phyloP scores from a whole-genome alignment of 2,113 vertebrate species.

The Megaleporinus macrocephalus region DNA sequence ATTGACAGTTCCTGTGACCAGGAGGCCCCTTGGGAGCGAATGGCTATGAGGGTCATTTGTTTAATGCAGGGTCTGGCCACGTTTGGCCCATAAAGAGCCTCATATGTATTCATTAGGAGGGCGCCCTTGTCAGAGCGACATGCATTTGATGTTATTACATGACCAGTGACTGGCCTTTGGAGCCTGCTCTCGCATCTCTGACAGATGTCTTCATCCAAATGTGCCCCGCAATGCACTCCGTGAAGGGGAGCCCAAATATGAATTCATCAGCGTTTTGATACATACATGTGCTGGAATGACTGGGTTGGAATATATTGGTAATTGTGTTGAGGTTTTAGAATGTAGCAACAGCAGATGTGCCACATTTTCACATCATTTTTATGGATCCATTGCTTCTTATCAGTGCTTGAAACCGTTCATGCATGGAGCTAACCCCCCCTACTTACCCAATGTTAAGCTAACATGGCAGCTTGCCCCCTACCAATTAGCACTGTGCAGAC shows the following conservation, averaged over 20 bases:
- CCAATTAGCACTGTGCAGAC: too few species aligned
- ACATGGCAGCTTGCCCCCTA: too few species aligned
- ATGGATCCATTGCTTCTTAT: too few species aligned
- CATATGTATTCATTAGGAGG: constrained; percentile 48
- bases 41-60: constrained; percentile 39
- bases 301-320: too few species aligned
- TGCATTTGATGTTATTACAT: constrained; percentile 29
- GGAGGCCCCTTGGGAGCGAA: constrained; percentile 37
- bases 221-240: background rate
- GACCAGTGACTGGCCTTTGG: background rate
- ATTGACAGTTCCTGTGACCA: constrained; percentile 48
- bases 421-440: too few species aligned
- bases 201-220: constrained; percentile 31
- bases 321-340: too few species aligned
- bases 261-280: background rate
- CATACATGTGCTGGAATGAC: too few species aligned
- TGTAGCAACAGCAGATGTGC: too few species aligned
- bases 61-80: constrained; percentile 33
- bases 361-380: too few species aligned
- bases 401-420: too few species aligned
- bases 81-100: constrained; percentile 38
- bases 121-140: constrained; percentile 34
- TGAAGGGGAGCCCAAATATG: background rate
- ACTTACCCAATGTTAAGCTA: too few species aligned
- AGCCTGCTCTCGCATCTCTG: background rate